Base-by-base conservation (phyloP, 1,140 invertebrate species). In the Ceratina japonica region DNA sequence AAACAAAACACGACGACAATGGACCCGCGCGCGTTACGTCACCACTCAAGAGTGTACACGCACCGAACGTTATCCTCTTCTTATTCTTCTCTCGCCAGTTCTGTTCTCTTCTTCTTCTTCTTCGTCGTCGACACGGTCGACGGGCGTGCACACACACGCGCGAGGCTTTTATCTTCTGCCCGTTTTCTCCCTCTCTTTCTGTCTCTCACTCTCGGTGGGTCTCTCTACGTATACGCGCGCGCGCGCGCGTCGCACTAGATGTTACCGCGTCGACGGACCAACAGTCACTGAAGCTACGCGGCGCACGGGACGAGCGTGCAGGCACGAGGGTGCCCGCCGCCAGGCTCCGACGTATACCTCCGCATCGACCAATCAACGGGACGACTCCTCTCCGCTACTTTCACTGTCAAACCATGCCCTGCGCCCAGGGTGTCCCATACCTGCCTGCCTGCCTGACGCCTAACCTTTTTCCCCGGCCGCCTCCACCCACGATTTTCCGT, bases 321-420 rank as follows among this genome's bases (percentile, higher is more conserved):
- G 82, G 69, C 79, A 84, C 66, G 51, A 81, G 84, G 75, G 82
- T 74, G 66, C 58, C 65, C 72, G 69, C 65, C 72, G 69, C 79
- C 70, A 84, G 79, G 59, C 75, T 80, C 58, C 75, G 37, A 24
- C 61, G 31, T 59, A 7, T 44, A 51, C 66, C 79, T 78, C 66
- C 51, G 31, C 37, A 3, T 13, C 61, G 22, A 59, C 79, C 79
- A 80, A 77, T 77, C 79, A 51, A 18, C 77, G 68, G 44, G 10
- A 27, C 37, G 72, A 24, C 70, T 83, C 52, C 64, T 22, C 79
- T 44, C n/a, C n/a, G 65, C 63, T 77, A 86, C 90, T 91, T 90
- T 91, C 89, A 90, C 89, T 89, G 87, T 90, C 87, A 80, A 80
- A 84, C 74, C 16, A 85, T 83, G 86, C 83, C 87, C 84, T 81